phyloP scores from a whole-genome alignment of 2,888 invertebrate genomes.

The Heliconius sara region DNA sequence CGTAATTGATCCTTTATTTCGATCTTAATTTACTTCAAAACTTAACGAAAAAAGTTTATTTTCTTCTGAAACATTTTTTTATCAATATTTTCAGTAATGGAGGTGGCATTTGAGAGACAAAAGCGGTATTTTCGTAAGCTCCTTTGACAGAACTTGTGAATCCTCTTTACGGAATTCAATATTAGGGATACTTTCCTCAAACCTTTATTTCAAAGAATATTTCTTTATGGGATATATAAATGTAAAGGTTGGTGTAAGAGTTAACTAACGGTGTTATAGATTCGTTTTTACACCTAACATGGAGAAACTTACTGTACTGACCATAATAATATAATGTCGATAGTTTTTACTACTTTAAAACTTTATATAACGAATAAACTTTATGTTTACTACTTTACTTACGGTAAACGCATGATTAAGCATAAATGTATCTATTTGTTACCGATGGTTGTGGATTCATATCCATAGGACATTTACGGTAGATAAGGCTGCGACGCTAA shows the following conservation, averaged over 20 bases:
- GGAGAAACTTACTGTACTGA: background rate
- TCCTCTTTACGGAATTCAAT: constrained; percentile 34
- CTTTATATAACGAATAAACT: background rate
- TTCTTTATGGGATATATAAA: background rate
- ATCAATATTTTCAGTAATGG: background rate
- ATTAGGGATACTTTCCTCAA: constrained; percentile 31
- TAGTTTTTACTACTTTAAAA: background rate
- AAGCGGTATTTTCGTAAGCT: constrained; percentile 25
- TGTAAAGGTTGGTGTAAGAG: constrained; percentile 7
- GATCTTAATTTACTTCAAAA: constrained; percentile 20
- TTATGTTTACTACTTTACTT: background rate
- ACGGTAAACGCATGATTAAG: background rate
- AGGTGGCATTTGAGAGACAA: constrained; percentile 20
- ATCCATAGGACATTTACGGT: no score
- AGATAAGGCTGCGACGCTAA: no score
- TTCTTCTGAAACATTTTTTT: constrained; percentile 13
- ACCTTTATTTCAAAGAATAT: constrained; percentile 12
- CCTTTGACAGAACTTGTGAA: constrained; percentile 31
- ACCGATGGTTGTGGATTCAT: no score
- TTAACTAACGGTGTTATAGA: background rate
- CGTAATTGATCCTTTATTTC: constrained; percentile 63
- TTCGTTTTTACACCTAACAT: background rate
- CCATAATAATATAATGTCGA: background rate
- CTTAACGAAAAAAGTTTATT: constrained; percentile 20
- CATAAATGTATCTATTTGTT: no score